These are phyloP conservation scores for Zapus hudsonius DNA, from an alignment of 2,113 vertebrate genomes.

Conservation along the genomic window DNA sequence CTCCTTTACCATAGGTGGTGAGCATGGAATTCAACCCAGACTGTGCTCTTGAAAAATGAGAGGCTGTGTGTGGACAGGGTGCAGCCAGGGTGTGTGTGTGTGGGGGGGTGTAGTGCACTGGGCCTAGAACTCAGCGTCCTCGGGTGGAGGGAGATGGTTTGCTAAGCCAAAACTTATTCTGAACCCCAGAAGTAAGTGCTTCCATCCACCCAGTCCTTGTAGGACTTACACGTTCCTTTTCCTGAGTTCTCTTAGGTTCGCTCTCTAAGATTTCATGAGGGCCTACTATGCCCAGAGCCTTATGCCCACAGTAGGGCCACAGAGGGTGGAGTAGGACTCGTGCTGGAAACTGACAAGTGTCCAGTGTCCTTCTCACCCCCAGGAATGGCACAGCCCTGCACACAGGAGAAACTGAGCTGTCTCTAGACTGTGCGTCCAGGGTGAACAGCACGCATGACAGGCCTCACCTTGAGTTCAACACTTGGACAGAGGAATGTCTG, in stretches of 20 bases:
- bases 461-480: not conserved
- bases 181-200: not conserved
- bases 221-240: not conserved
- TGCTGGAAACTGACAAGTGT: not conserved
- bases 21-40: slow-evolving; percentile 76
- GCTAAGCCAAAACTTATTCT: not conserved
- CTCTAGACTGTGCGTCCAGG: not conserved
- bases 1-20: slow-evolving; percentile 76
- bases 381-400: not conserved
- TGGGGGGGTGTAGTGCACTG: not conserved
- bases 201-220: not conserved
- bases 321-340: not conserved
- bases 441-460: not conserved
- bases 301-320: not conserved
- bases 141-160: not conserved
- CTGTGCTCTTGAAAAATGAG: slow-evolving; percentile 71
- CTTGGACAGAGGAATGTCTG: not conserved
- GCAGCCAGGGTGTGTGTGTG: not conserved
- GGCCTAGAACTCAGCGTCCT: not conserved
- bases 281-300: not conserved
- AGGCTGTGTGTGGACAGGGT: slow-evolving; percentile 7
- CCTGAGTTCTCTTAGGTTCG: too few species aligned
- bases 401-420: not conserved
- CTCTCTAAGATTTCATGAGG: not conserved
- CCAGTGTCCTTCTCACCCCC: accelerated